These are phyloP conservation scores for Melanotaenia duboulayi DNA, from an alignment of 2,113 vertebrate genomes.

Conservation along the genomic window DNA sequence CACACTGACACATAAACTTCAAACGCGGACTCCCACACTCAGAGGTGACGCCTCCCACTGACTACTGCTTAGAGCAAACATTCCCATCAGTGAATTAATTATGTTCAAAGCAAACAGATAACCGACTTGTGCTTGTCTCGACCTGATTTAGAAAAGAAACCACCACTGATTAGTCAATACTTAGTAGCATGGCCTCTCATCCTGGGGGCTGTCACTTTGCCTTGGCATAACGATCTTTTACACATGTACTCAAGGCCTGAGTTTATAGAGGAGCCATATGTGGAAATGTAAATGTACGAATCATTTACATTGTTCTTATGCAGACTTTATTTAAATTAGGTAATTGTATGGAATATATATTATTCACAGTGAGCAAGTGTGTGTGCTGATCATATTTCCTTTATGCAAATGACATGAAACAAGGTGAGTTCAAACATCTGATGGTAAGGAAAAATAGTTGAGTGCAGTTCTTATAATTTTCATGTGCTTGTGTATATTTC, in stretches of 20 bases:
- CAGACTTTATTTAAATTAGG: neutral
- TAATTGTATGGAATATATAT: too few species aligned
- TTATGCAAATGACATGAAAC: too few species aligned
- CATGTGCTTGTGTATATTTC: too few species aligned
- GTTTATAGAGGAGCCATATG: neutral
- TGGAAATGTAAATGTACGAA: neutral
- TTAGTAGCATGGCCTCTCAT: constrained; percentile 18
- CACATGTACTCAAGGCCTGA: neutral
- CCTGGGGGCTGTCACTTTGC: constrained; percentile 36
- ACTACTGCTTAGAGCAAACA: constrained; percentile 36
- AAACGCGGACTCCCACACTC: constrained; percentile 51
- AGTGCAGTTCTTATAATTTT: too few species aligned
- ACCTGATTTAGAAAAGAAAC: constrained; percentile 60
- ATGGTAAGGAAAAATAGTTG: too few species aligned
- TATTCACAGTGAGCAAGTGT: too few species aligned
- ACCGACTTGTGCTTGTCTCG: constrained; percentile 45
- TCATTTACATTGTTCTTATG: neutral
- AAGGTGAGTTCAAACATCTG: too few species aligned
- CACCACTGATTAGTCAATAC: constrained; percentile 38
- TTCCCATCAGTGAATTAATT: constrained; percentile 44
- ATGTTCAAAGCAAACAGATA: constrained; percentile 38
- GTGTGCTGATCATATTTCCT: too few species aligned
- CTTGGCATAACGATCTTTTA: neutral
- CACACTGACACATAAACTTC: constrained; percentile 35
- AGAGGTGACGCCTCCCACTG: constrained; percentile 5